Base-by-base conservation (phyloP, 2,113 vertebrate species). In the Mormyrus lacerda region DNA sequence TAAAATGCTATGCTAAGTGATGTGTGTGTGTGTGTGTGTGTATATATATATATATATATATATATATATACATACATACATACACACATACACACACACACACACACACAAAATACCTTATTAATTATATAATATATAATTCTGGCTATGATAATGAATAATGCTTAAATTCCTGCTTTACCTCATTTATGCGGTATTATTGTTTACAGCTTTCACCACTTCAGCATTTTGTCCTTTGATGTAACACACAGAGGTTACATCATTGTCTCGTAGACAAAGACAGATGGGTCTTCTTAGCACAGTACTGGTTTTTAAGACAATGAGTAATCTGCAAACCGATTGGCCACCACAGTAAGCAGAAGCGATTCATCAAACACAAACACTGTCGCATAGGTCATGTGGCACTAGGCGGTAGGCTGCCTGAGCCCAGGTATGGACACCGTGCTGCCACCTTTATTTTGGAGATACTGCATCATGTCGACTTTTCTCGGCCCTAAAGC, bases 221-320 rank as follows among this genome's bases (percentile, higher is more conserved):
- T 91, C 61, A 89, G 79, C 86, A 87, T 91, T 88, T 51, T 93
- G 90, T 87, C 87, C 90, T 92, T 92, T 94, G 92, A 94, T 94
- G 92, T 93, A 94, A 93, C 92, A 91, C 93, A 92, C 91, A 0
- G 89, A 88, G 91, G 89, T 93, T 93, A 94, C 93, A 93, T 94
- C 93, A 92, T 85, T 90, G 92, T 91, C 94, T 91, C 90, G 61
- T 91, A 95, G 96, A 97, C 96, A 97, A 96, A 96, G 96, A 95
- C 92, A 88, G 92, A 95, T 95, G 94, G 95, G 94, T 93, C 95
- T 95, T 93, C 94, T 97, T 93, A 93, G 94, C 95, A 92, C 94
- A 95, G 92, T 95, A 91, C 92, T 92, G 91, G 94, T 95, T 93
- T 91, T 92, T 92, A 94, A 95, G 94, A 94, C 93, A 91, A 93